phyloP scores from a whole-genome alignment of 2,797 vertebrate genomes.

The Sandelia bainsii region DNA sequence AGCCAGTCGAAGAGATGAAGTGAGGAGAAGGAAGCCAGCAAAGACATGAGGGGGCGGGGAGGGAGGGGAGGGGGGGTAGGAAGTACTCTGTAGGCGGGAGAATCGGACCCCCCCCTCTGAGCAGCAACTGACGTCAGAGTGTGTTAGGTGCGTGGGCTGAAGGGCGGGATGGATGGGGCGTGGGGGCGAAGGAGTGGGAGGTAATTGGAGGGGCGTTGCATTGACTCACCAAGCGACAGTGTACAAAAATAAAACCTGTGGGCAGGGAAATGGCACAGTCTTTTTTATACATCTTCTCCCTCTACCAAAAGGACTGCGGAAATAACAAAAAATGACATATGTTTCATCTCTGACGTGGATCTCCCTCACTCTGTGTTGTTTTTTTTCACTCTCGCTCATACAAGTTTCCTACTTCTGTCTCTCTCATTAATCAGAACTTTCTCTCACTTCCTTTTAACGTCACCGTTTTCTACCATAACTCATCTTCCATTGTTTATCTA shows the following conservation, averaged over 20 bases:
- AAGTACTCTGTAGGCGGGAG: slow-evolving; percentile 82
- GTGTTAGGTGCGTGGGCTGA: slow-evolving; percentile 83
- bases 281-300: slow-evolving; percentile 78
- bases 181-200: slow-evolving; percentile 88
- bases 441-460: slow-evolving; percentile 46
- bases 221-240: slow-evolving; percentile 88
- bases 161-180: slow-evolving; percentile 86
- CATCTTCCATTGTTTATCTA: slow-evolving; percentile 5
- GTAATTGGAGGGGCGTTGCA: slow-evolving; percentile 89
- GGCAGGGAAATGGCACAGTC: slow-evolving; percentile 87
- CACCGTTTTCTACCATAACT: slow-evolving; percentile 24
- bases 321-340: slow-evolving; percentile 74
- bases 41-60: slow-evolving; percentile 72
- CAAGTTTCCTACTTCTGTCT: slow-evolving; percentile 55
- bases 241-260: slow-evolving; percentile 88
- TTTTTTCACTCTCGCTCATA: slow-evolving; percentile 43
- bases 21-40: slow-evolving; percentile 73
- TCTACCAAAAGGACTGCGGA: slow-evolving; percentile 72
- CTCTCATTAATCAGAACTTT: slow-evolving; percentile 51
- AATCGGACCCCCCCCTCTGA: slow-evolving; percentile 73
- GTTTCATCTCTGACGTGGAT: slow-evolving; percentile 79
- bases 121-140: slow-evolving; percentile 82
- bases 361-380: slow-evolving; percentile 59
- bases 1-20: slow-evolving; percentile 64
- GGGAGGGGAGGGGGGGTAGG: slow-evolving; percentile 66